Evolutionary conservation across 37 sponge, comb jelly and placozoan genomes (phyloP), one percentile per base, ranked within the genome.

Genomic region (Cliona cf. orientalis): DNA sequence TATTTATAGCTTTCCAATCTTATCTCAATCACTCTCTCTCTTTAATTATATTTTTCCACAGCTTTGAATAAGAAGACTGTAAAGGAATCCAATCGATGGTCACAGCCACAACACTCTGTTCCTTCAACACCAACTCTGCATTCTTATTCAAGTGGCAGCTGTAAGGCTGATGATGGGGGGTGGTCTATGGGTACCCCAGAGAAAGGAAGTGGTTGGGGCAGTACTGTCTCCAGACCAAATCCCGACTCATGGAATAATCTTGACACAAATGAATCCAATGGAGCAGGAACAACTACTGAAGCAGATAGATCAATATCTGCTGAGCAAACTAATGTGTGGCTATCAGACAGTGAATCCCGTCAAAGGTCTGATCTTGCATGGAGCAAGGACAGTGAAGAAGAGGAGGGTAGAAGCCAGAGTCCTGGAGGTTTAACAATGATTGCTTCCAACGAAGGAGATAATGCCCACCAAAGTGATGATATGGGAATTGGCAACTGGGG

Each of bases 201-300:
- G 14, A 80, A 65, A 36, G 87, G 87, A 2, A 80, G 80, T 49
- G 87, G 87, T 33, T 87, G 87, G 87, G 66, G 67, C 22, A 66
- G 56, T 9, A 67, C 39, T 67, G 38, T 25, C 5, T 32, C 68
- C 3, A 61, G 28, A 26, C 7, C 63, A 26, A n/a, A n/a, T 26
- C 29, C 62, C 6, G 62, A 32, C 21, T 42, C 56, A 23, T n/a
- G n/a, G n/a, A n/a, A n/a, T n/a, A n/a, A n/a, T n/a, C n/a, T n/a
- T n/a, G n/a, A n/a, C n/a, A n/a, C n/a, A n/a, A n/a, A n/a, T 14
- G n/a, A 9, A 35, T 3, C 36, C 44, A 11, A 25, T 6, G 75
- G 67, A 19, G 40, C 42, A 0, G 75, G 75, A 11, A 63, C 67
- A 23, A 65, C 66, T 25, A 68, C 28, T 19, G 65, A 56, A 42